Conservation (phyloP, 2,113 vertebrate species). For the Dipodomys spectabilis region DNA sequence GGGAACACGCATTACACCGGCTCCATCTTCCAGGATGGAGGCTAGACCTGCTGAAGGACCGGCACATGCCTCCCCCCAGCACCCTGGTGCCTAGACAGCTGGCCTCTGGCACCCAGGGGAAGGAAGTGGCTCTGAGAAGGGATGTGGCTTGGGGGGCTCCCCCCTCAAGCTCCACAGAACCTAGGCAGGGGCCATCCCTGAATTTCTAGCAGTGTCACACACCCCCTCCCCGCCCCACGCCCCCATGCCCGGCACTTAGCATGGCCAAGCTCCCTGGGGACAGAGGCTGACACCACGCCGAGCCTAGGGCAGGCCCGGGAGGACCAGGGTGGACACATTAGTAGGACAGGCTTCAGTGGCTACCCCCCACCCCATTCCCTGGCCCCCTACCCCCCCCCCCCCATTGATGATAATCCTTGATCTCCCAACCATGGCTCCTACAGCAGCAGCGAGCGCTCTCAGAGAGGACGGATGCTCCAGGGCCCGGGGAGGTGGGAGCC, state of each 20-base stretch:
- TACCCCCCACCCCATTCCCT: background rate
- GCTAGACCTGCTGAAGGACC: background rate
- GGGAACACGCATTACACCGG: background rate
- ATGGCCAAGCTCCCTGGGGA: background rate
- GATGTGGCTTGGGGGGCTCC: background rate
- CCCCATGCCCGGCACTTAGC: background rate
- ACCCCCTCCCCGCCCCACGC: no score
- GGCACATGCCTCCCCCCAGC: background rate
- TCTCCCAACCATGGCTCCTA: no score
- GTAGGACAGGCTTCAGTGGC: background rate
- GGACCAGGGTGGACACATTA: background rate
- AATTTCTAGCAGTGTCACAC: no score
- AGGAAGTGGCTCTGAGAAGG: background rate
- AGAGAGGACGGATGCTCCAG: no score
- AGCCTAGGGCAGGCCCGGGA: background rate
- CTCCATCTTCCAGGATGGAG: background rate
- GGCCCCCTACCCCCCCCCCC: no score
- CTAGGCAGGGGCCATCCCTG: background rate
- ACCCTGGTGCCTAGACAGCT: background rate
- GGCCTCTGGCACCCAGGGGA: background rate
- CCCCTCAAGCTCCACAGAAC: background rate
- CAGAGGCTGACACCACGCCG: background rate
- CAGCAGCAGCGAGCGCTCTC: no score
- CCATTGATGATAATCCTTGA: no score
- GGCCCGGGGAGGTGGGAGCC: no score